Conservation (phyloP, 2,113 vertebrate species). For the Pseudopodoces humilis region DNA sequence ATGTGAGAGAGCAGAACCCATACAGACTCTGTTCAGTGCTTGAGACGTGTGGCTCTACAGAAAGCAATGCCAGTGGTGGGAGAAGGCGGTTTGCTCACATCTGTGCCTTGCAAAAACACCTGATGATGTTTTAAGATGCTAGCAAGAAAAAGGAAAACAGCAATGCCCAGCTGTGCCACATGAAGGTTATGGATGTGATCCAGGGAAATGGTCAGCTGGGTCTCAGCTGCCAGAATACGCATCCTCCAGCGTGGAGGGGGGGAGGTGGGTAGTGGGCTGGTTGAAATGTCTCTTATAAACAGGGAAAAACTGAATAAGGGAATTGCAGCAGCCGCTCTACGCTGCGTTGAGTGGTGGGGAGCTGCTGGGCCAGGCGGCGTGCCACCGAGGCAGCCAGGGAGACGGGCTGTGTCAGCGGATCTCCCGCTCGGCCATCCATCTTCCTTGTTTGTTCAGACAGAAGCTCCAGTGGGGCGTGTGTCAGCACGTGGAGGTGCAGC, state of each 20-base stretch:
- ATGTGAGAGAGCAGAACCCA: background rate
- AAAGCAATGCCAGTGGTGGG: background rate
- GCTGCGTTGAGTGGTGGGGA: background rate
- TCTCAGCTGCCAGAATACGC: background rate
- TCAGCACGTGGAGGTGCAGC: slow-evolving; percentile 20
- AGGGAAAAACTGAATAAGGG: background rate
- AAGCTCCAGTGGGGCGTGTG: background rate
- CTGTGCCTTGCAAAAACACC: background rate
- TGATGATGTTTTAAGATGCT: background rate
- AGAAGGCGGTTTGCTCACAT: background rate
- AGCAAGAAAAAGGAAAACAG: background rate
- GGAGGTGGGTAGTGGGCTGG: too few species aligned
- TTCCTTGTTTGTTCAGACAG: background rate
- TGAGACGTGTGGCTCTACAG: fast-evolving
- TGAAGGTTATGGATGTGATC: background rate
- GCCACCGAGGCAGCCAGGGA: background rate
- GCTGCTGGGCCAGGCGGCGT: background rate
- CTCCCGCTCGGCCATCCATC: background rate
- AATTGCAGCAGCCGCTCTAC: fast-evolving
- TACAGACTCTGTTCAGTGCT: background rate
- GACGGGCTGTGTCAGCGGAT: background rate
- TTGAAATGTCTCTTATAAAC: background rate
- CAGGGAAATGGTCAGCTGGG: background rate
- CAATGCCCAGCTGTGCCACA: background rate
- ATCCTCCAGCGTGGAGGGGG: fast-evolving